Conservation (phyloP, 2,888 invertebrate species). For the Epinotia nisella region DNA sequence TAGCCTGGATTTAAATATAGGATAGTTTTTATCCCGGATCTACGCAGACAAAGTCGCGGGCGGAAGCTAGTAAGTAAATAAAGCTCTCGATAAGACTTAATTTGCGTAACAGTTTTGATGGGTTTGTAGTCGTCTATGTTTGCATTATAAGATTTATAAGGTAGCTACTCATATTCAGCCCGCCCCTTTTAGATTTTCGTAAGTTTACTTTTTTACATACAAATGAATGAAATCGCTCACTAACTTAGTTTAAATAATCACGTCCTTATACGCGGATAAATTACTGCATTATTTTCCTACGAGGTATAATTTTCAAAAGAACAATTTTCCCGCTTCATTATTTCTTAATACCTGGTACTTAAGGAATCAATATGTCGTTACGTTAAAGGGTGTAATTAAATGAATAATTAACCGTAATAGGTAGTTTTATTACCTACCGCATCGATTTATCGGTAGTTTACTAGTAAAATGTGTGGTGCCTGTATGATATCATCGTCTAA, state of each 20-base stretch:
- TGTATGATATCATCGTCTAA: constrained; percentile 64
- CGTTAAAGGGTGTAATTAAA: constrained; percentile 30
- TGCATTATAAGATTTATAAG: neutral
- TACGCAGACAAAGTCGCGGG: too few species aligned
- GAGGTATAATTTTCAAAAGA: constrained; percentile 4
- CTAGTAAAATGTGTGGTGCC: constrained; percentile 49
- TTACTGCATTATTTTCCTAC: neutral
- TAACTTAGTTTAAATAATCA: neutral
- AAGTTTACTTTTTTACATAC: too few species aligned
- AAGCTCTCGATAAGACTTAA: too few species aligned
- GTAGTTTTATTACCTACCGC: constrained; percentile 53
- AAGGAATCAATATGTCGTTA: constrained; percentile 34
- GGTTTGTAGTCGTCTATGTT: neutral
- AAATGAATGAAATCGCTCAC: neutral
- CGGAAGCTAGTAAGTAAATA: too few species aligned
- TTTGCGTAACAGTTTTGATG: too few species aligned
- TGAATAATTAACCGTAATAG: constrained; percentile 36
- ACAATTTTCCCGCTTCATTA: constrained; percentile 15
- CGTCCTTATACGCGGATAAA: neutral
- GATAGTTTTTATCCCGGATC: too few species aligned
- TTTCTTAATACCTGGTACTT: constrained; percentile 12
- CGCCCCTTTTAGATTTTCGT: too few species aligned
- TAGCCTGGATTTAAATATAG: too few species aligned
- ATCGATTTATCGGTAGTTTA: constrained; percentile 55
- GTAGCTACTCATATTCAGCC: too few species aligned